Evolutionary conservation across 2,797 vertebrate species (phyloP), one percentile per base, ranked within the genome.

Genomic region (Eleutherodactylus coqui): DNA sequence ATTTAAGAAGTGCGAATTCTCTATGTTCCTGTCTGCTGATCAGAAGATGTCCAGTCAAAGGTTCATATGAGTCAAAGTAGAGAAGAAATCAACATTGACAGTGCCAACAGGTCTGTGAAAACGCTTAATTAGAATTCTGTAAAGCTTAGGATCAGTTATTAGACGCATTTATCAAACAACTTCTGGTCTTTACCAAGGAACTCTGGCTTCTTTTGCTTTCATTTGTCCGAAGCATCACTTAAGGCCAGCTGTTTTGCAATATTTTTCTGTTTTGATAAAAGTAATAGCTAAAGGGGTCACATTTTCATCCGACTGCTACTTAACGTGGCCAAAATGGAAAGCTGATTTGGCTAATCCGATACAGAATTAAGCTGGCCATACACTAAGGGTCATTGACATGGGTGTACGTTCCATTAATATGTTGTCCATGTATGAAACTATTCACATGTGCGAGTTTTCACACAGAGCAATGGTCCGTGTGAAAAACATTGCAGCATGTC

Each of bases 41-140:
- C 86, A 87, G 86, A 87, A 81, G 86, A 87, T 87, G 82, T 81
- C 82, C 86, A 87, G 86, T 87, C 82, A 81, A 87, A 84, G 86
- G 86, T 84, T 87, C 86, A 85, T 58, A 75, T 41, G 72, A 87
- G 77, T 87, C 86, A 87, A 81, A 79, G 19, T 41, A 70, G 70
- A 87, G 43, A 85, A 87, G 82, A 75, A 87, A 87, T 87, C 86
- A 85, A 41, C 77, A 81, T 17, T 81, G 86, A 87, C 86, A 87
- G 82, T 87, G 86, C 86, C 86, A 87, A 87, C 82, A 81, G 82
- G 86, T 85, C 86, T 85, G 82, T 81, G 27, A 87, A 87, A 87
- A 69, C 4, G 29, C 47, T 84, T 84, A 81, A 87, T 87, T 87
- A 81, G 70, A 85, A 49, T 49, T 81, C 77, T 81, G 82, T 36